Percentiles rank a stretch among this genome's conserved stretches.
These are phyloP conservation scores for Melieria omissa DNA, from an alignment of 2,888 invertebrate species.

Conservation along the genomic window DNA sequence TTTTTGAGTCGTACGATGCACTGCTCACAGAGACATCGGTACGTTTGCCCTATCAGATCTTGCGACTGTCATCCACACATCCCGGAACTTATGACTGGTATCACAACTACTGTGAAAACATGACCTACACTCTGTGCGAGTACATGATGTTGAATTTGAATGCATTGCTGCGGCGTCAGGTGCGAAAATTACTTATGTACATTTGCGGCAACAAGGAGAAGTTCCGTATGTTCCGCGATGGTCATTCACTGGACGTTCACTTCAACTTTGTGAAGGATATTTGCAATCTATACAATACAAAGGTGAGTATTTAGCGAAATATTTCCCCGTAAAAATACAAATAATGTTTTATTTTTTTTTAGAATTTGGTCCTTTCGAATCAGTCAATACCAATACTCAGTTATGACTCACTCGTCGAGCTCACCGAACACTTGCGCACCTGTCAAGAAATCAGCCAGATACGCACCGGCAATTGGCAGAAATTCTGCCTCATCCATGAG, in stretches of 20 bases:
- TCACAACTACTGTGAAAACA: slow-evolving; percentile 77
- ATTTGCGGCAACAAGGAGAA: slow-evolving; percentile 96
- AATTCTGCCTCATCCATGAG: slow-evolving; percentile 81
- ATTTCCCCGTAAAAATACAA: background rate
- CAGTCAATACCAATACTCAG: slow-evolving; percentile 70
- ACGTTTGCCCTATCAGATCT: slow-evolving; percentile 91
- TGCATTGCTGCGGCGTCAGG: slow-evolving; percentile 84
- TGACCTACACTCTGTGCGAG: slow-evolving; percentile 82
- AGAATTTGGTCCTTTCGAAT: slow-evolving; percentile 49
- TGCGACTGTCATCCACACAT: slow-evolving; percentile 64
- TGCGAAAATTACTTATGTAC: slow-evolving; percentile 88
- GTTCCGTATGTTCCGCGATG: slow-evolving; percentile 92
- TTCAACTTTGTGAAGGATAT: slow-evolving; percentile 75
- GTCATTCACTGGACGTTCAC: slow-evolving; percentile 91
- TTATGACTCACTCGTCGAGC: slow-evolving; percentile 91
- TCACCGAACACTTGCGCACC: slow-evolving; percentile 94
- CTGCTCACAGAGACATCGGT: slow-evolving; percentile 96
- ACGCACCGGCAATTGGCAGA: slow-evolving; percentile 95
- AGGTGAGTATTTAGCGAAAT: slow-evolving; percentile 51
- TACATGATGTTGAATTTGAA: slow-evolving; percentile 90
- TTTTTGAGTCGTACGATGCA: slow-evolving; percentile 93
- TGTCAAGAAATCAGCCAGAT: slow-evolving; percentile 92
- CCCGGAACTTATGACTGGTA: slow-evolving; percentile 64
- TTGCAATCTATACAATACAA: slow-evolving; percentile 61
- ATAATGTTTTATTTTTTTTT: slow-evolving; percentile 20